Evolutionary conservation across 2,797 vertebrate species (phyloP).

Genomic region (Pseudochaenichthys georgianus): DNA sequence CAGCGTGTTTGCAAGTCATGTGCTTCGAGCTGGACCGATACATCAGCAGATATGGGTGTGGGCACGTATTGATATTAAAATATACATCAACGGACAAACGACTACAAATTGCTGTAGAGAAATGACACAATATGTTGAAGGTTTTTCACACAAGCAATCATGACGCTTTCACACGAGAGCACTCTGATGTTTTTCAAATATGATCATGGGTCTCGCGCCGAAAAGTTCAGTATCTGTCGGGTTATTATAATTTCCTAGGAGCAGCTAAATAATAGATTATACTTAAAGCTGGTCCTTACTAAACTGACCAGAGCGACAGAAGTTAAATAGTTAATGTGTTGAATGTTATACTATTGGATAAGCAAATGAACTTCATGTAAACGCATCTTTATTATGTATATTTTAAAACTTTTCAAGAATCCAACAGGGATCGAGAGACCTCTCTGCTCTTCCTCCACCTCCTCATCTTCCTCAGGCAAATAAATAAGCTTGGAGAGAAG

Average conservation of each 20-base stretch:
- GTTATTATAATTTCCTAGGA: neutral
- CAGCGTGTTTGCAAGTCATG: neutral
- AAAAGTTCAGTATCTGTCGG: neutral
- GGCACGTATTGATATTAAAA: neutral
- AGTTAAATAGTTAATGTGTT: neutral
- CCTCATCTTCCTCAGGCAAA: conserved; percentile 45
- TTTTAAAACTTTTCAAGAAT: conserved; percentile 9
- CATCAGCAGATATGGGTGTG: neutral
- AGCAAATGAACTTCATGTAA: neutral
- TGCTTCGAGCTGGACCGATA: neutral
- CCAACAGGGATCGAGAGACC: conserved; percentile 1
- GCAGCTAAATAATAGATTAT: neutral
- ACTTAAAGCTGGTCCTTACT: no score
- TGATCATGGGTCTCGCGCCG: neutral
- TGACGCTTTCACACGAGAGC: neutral
- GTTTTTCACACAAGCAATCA: no score
- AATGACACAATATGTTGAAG: neutral
- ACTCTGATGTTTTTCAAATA: neutral
- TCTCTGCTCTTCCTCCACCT: conserved; percentile 21
- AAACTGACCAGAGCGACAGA: neutral
- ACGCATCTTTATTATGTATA: neutral
- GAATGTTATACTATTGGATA: neutral
- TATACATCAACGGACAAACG: neutral
- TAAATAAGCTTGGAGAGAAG: conserved; percentile 54
- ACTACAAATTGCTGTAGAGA: neutral